phyloP scores from a whole-genome alignment of 2,797 vertebrate species.

The Oceanodroma leucorhoa region DNA sequence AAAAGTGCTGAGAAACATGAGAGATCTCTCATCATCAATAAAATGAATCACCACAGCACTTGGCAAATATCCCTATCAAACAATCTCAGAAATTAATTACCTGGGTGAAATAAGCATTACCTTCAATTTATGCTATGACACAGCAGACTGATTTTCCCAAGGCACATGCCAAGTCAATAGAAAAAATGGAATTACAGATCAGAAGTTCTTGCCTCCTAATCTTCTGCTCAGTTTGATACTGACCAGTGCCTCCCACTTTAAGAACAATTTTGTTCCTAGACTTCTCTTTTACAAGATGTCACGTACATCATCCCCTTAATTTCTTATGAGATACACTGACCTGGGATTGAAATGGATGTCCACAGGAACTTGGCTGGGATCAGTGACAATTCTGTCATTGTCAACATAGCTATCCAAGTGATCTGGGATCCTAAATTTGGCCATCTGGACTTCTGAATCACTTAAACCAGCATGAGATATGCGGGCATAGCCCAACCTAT shows the following conservation, averaged over 20 bases:
- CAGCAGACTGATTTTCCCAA: not conserved
- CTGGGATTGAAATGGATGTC: constrained; percentile 74
- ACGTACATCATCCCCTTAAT: not conserved
- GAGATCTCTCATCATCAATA: not conserved
- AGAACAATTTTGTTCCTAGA: not conserved
- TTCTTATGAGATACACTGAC: constrained; percentile 45
- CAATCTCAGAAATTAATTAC: not conserved
- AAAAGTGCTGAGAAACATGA: not conserved
- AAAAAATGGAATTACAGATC: not conserved
- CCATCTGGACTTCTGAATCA: constrained; percentile 78
- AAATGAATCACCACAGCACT: not conserved
- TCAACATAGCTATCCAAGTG: constrained; percentile 60
- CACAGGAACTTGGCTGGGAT: constrained; percentile 60
- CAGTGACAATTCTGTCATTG: constrained; percentile 68
- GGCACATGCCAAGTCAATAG: not conserved
- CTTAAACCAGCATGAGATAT: constrained; percentile 77
- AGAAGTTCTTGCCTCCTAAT: not conserved
- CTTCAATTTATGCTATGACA: not conserved
- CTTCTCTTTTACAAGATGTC: not conserved
- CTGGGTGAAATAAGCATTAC: not conserved
- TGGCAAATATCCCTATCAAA: not conserved
- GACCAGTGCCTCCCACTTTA: not conserved
- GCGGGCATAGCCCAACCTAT: constrained; percentile 74
- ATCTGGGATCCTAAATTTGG: constrained; percentile 76
- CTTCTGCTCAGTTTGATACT: not conserved